phyloP scores from a whole-genome alignment of 2,113 vertebrate genomes.

The Gymnocephalus cernua region DNA sequence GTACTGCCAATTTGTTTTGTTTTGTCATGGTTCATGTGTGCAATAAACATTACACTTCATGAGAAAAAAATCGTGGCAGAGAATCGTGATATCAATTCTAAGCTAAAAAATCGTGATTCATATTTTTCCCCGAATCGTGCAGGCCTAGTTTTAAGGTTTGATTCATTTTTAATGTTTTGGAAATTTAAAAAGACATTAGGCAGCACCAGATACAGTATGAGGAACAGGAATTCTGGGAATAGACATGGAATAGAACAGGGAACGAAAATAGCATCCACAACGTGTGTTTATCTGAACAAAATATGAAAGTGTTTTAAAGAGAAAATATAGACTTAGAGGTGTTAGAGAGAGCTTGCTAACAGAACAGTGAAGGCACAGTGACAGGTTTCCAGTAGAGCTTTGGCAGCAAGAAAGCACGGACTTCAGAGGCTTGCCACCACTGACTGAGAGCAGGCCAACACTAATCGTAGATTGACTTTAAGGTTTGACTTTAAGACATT shows the following conservation, averaged over 20 bases:
- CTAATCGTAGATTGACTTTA: constrained; percentile 68
- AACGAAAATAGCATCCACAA: neutral
- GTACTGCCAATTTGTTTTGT: no score
- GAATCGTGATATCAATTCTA: no score
- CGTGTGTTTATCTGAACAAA: neutral
- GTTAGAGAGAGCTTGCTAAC: neutral
- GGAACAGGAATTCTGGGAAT: neutral
- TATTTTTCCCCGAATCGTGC: no score
- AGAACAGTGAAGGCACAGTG: constrained; percentile 19
- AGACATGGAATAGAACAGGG: neutral
- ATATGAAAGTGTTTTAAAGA: neutral
- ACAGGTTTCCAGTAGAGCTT: constrained; percentile 50
- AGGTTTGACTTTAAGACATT: constrained; percentile 2
- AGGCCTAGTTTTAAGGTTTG: neutral
- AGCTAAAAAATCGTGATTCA: no score
- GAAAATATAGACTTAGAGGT: neutral
- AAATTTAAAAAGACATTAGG: neutral
- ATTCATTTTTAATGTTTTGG: constrained; percentile 10
- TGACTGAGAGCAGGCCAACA: constrained; percentile 67
- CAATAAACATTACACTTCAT: no score
- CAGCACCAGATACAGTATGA: neutral
- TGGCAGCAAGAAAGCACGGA: constrained; percentile 57
- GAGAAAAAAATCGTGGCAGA: no score
- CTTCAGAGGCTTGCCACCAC: constrained; percentile 41
- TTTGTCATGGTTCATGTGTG: no score